Evolutionary conservation across 2,113 vertebrate genomes (phyloP).

Genomic region (Azemiops feae): DNA sequence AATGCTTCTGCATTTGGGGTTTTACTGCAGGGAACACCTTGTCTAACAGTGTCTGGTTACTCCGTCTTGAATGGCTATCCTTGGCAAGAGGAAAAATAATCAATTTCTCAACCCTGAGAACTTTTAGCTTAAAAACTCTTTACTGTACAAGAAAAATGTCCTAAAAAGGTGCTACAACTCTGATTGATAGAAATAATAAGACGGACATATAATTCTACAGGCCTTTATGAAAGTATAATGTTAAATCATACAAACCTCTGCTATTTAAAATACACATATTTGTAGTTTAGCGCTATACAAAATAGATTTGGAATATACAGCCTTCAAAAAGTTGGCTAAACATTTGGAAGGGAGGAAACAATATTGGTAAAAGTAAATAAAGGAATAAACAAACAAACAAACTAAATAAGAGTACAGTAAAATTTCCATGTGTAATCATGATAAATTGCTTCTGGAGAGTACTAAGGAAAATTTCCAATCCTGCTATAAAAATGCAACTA

Average conservation of each 20-base stretch:
- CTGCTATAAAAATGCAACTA: slow-evolving; percentile 17
- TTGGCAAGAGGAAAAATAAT: neutral
- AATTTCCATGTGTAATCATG: neutral
- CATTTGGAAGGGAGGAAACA: neutral
- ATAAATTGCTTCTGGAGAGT: neutral
- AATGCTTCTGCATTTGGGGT: neutral
- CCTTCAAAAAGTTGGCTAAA: neutral
- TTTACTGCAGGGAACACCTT: neutral
- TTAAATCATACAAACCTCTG: neutral
- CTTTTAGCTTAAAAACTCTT: slow-evolving; percentile 19
- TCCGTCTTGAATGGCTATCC: neutral
- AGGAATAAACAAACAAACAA: neutral
- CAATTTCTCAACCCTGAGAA: neutral
- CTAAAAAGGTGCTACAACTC: neutral
- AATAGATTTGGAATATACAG: neutral
- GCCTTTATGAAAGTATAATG: neutral
- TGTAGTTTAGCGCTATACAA: neutral
- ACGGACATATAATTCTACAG: neutral
- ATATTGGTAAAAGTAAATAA: neutral
- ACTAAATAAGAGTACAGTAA: neutral
- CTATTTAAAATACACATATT: neutral
- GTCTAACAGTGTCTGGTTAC: neutral
- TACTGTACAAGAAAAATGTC: neutral
- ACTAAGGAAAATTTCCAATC: slow-evolving; percentile 1
- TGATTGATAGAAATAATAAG: neutral